Conservation (phyloP, 64 coral and sea anemone species). For the Acropora yongei region DNA sequence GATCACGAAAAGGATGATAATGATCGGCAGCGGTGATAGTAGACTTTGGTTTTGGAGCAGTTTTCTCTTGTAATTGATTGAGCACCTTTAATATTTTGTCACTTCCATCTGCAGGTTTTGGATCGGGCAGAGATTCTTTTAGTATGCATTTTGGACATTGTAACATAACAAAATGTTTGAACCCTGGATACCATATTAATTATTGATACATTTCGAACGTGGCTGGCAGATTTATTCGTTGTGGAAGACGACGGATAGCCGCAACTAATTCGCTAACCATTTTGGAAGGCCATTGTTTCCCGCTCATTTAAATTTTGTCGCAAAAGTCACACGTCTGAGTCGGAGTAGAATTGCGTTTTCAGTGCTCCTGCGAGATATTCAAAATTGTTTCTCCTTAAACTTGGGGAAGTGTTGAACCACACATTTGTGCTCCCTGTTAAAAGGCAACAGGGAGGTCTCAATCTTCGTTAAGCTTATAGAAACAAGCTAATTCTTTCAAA, state of each 20-base stretch:
- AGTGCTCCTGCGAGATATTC: constrained; percentile 11
- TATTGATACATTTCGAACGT: constrained; percentile 6
- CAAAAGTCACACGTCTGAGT: constrained; percentile 34
- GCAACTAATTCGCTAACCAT: constrained; percentile 26
- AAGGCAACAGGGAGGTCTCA: constrained; percentile 8
- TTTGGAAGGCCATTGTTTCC: constrained; percentile 41
- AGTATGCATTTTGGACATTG: constrained; percentile 4
- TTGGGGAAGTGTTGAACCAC: constrained; percentile 50
- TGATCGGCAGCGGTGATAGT: background rate
- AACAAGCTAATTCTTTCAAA: constrained; percentile 44
- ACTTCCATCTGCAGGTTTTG: background rate
- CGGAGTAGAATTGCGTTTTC: constrained; percentile 46
- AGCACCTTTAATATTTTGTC: background rate
- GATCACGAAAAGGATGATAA: too few species aligned
- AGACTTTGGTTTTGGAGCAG: background rate
- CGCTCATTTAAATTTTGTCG: constrained; percentile 48
- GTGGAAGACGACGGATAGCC: background rate
- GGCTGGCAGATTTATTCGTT: constrained; percentile 30
- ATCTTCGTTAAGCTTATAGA: constrained; percentile 45
- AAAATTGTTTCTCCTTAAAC: background rate
- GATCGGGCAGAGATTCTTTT: background rate
- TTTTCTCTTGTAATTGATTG: background rate
- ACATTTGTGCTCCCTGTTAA: constrained; percentile 31
- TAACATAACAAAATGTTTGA: constrained; percentile 8
- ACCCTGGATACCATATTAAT: constrained; percentile 20